Percentiles rank a stretch among this genome's conserved stretches.
These are phyloP conservation scores for Staurois parvus DNA, from an alignment of 2,797 vertebrate species.

Conservation along the genomic window DNA sequence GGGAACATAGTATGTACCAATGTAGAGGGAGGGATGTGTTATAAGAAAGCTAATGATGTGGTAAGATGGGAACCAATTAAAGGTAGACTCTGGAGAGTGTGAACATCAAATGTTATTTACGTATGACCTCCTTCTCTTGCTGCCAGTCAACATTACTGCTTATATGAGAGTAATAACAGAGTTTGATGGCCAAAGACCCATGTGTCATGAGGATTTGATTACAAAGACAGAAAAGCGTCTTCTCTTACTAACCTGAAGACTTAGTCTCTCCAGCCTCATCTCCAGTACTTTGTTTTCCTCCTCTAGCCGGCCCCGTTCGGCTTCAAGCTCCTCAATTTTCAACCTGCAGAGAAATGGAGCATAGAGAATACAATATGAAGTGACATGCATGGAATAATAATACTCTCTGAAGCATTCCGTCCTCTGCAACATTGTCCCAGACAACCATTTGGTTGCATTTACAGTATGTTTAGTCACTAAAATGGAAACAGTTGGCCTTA, in stretches of 20 bases:
- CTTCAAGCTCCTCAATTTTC: constrained; percentile 93
- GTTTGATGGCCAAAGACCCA: constrained; percentile 43
- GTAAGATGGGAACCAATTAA: not conserved
- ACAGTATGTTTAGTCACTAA: no score
- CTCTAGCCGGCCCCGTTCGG: constrained; percentile 84
- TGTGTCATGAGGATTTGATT: constrained; percentile 44
- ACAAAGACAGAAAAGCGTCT: constrained; percentile 21
- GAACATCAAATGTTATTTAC: constrained; percentile 18
- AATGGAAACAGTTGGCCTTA: no score
- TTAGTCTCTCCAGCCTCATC: constrained; percentile 87
- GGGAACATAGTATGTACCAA: not conserved
- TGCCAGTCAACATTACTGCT: constrained; percentile 50
- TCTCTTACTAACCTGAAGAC: constrained; percentile 82
- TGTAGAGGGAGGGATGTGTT: not conserved
- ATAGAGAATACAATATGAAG: constrained; percentile 35
- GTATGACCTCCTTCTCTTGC: constrained; percentile 31
- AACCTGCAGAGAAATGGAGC: constrained; percentile 73
- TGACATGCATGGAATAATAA: constrained; percentile 26
- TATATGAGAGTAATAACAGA: constrained; percentile 30
- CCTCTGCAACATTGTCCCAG: not conserved
- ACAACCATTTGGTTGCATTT: not conserved
- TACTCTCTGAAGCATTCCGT: not conserved
- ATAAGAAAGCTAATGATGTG: not conserved
- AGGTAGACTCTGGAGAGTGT: not conserved
- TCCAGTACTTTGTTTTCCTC: constrained; percentile 86